phyloP scores from a whole-genome alignment of 1,140 invertebrate species.

The Pomacea maculata region DNA sequence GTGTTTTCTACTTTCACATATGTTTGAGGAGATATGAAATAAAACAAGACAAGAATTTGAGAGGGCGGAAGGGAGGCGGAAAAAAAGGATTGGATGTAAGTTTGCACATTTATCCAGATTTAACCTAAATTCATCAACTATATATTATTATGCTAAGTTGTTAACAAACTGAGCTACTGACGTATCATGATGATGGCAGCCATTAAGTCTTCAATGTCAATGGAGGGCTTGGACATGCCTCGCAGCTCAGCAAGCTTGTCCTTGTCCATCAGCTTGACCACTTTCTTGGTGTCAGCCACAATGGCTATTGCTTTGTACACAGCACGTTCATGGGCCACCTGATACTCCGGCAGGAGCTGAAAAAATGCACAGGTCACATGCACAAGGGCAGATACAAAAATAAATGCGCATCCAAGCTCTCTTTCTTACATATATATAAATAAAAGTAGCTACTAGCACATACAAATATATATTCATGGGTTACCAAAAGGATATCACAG shows the following conservation, averaged over 20 bases:
- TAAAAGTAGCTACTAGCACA: too few species aligned
- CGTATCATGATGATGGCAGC: constrained; percentile 65
- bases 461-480: too few species aligned
- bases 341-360: constrained; percentile 64
- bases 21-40: too few species aligned
- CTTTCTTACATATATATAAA: too few species aligned
- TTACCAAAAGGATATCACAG: too few species aligned
- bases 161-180: constrained; percentile 35
- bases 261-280: constrained; percentile 62
- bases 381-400: neutral
- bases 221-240: constrained; percentile 62
- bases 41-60: too few species aligned
- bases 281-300: constrained; percentile 64
- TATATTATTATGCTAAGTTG: neutral
- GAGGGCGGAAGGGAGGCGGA: too few species aligned
- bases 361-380: constrained; percentile 4
- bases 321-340: constrained; percentile 64
- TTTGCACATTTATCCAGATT: too few species aligned
- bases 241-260: constrained; percentile 60
- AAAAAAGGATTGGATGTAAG: too few species aligned
- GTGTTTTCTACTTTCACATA: too few species aligned
- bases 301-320: constrained; percentile 66
- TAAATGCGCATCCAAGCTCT: neutral
- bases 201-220: constrained; percentile 63
- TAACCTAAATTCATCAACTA: too few species aligned